Evolutionary conservation across 2,113 vertebrate genomes (phyloP).

Genomic region (Aix galericulata): DNA sequence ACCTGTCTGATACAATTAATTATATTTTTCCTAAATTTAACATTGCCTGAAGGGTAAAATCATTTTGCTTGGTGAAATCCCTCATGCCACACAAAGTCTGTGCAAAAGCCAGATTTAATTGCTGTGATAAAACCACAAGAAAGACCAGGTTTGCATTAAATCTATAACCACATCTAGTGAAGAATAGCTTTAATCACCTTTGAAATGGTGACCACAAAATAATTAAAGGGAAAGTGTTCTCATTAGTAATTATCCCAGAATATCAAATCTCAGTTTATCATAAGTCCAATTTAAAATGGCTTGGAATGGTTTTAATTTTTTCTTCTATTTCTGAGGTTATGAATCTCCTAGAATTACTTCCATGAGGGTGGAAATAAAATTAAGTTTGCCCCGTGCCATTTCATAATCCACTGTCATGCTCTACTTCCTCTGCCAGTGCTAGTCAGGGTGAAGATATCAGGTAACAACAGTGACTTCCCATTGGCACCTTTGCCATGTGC

Average conservation of each 20-base stretch:
- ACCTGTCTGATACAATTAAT: slow-evolving; percentile 95
- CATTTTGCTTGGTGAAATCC: slow-evolving; percentile 83
- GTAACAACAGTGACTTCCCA: not conserved
- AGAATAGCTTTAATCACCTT: slow-evolving; percentile 92
- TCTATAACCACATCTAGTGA: slow-evolving; percentile 88
- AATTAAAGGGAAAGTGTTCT: slow-evolving; percentile 95
- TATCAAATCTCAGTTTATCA: slow-evolving; percentile 81
- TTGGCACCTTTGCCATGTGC: not conserved
- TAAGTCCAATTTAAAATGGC: slow-evolving; percentile 72
- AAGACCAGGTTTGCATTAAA: slow-evolving; percentile 95
- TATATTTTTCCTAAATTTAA: slow-evolving; percentile 93
- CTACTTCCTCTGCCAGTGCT: not conserved
- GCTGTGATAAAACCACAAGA: slow-evolving; percentile 95
- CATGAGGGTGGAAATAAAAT: not conserved
- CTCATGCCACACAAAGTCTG: slow-evolving; percentile 93
- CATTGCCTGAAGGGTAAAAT: slow-evolving; percentile 87
- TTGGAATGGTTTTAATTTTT: slow-evolving; percentile 51
- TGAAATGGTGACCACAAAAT: slow-evolving; percentile 92
- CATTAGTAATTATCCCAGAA: slow-evolving; percentile 81
- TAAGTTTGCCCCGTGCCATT: not conserved
- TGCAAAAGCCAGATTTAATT: slow-evolving; percentile 91
- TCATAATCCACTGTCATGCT: not conserved
- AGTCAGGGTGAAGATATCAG: not conserved
- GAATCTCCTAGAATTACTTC: slow-evolving; percentile 40
- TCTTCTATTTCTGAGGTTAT: slow-evolving; percentile 32